Evolutionary conservation across 2,888 invertebrate genomes (phyloP).

Genomic region (Xylophagus ater): DNA sequence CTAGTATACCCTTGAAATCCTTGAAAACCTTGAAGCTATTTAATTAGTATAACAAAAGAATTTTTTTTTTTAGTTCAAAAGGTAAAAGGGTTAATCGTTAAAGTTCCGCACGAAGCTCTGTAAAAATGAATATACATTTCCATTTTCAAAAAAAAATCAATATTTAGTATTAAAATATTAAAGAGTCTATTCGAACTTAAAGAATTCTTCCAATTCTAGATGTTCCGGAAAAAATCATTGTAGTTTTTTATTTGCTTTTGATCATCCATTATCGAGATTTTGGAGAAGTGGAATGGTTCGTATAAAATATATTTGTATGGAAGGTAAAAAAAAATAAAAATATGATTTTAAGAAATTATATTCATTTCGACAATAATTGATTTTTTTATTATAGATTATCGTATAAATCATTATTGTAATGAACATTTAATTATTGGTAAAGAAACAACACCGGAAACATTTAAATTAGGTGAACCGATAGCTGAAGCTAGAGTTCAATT

Average conservation of each 20-base stretch:
- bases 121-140: no score
- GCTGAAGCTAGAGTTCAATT: constrained; percentile 22
- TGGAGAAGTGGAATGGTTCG: constrained; percentile 57
- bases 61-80: no score
- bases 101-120: no score
- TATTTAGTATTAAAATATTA: no score
- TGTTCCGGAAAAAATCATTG: constrained; percentile 67
- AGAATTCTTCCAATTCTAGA: no score
- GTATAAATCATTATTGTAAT: constrained; percentile 46
- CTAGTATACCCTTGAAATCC: no score
- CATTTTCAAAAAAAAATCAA: no score
- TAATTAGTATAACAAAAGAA: no score
- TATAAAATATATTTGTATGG: constrained; percentile 63
- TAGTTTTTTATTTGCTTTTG: constrained; percentile 53
- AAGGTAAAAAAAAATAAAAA: constrained; percentile 45
- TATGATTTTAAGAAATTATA: neutral
- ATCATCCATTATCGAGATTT: constrained; percentile 50
- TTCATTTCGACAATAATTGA: neutral
- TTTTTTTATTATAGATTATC: constrained; percentile 38
- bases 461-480: constrained; percentile 19
- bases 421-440: constrained; percentile 40
- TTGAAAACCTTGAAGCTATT: no score
- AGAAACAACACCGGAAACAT: constrained; percentile 32
- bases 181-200: no score
- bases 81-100: no score